phyloP scores from a whole-genome alignment of 2,797 vertebrate genomes.

The Rhincodon typus region DNA sequence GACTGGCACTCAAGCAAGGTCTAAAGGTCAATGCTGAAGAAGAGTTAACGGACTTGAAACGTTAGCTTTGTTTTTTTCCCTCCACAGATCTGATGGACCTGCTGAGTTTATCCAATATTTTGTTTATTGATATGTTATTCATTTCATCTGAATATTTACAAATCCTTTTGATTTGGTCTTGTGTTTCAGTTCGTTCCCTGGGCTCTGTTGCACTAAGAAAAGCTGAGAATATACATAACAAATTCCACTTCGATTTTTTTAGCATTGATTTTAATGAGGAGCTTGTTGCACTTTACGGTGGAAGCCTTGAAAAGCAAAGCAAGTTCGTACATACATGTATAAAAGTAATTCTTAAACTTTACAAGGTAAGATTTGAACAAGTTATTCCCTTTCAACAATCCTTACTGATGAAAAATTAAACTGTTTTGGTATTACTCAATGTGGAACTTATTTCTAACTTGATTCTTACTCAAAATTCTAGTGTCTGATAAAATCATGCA shows the following conservation, averaged over 20 bases:
- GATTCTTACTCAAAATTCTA: not conserved
- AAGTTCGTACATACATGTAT: conserved; percentile 89
- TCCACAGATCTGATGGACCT: too few relatives aligned
- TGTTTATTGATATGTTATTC: not conserved
- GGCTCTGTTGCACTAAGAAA: conserved; percentile 91
- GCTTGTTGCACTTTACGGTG: conserved; percentile 89
- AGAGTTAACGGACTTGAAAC: too few relatives aligned
- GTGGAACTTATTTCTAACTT: not conserved
- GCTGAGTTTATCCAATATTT: too few relatives aligned
- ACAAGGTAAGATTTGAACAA: conserved; percentile 68
- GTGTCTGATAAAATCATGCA: not conserved
- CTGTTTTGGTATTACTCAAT: not conserved
- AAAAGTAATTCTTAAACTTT: conserved; percentile 83
- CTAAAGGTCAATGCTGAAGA: not conserved
- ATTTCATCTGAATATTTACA: conserved; percentile 6
- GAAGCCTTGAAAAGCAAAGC: conserved; percentile 80
- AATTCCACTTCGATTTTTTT: conserved; percentile 87
- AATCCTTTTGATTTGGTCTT: not conserved
- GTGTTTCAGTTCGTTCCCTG: conserved; percentile 75
- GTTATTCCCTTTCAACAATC: not conserved
- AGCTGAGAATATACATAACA: conserved; percentile 76
- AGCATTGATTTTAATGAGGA: conserved; percentile 95
- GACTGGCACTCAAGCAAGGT: not conserved
- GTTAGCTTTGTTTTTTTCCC: too few relatives aligned
- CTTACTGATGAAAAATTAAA: not conserved